Evolutionary conservation across 2,888 invertebrate genomes (phyloP).

Genomic region (Cheilosia scutellata): DNA sequence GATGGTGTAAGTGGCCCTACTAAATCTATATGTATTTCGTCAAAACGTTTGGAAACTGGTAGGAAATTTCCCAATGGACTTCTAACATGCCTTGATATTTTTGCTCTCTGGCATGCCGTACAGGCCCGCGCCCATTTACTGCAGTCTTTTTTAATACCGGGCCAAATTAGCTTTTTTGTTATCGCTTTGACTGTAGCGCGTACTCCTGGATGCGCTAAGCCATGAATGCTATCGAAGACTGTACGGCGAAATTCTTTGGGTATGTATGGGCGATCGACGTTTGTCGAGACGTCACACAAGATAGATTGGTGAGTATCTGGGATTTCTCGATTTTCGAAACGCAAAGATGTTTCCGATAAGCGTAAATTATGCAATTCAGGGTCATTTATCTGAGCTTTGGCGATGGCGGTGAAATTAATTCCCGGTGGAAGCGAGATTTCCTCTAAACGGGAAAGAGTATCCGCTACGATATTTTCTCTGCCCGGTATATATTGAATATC

Average conservation of each 20-base stretch:
- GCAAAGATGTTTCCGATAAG: conserved; percentile 11
- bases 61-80: conserved; percentile 18
- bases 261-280: conserved; percentile 16
- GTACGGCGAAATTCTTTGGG: conserved; percentile 18
- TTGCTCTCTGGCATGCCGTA: conserved; percentile 32
- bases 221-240: conserved; percentile 29
- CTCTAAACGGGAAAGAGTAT: conserved; percentile 69
- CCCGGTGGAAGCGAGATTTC: conserved; percentile 30
- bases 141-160: conserved; percentile 45
- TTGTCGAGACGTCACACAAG: conserved; percentile 24
- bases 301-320: not conserved
- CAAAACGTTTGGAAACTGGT: conserved; percentile 36
- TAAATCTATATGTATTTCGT: conserved; percentile 62
- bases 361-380: conserved; percentile 36
- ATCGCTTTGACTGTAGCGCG: not conserved
- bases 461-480: conserved; percentile 70
- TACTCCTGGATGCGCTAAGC: conserved; percentile 18
- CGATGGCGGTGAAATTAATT: conserved; percentile 38
- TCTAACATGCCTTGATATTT: conserved; percentile 9
- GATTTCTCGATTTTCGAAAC: conserved; percentile 17
- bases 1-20: conserved; percentile 39
- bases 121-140: conserved; percentile 33
- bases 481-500: conserved; percentile 52
- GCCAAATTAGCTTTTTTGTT: conserved; percentile 38
- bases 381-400: conserved; percentile 36